Evolutionary conservation across 2,113 vertebrate species (phyloP), one percentile per base, ranked within the genome.

Genomic region (Takifugu flavidus): DNA sequence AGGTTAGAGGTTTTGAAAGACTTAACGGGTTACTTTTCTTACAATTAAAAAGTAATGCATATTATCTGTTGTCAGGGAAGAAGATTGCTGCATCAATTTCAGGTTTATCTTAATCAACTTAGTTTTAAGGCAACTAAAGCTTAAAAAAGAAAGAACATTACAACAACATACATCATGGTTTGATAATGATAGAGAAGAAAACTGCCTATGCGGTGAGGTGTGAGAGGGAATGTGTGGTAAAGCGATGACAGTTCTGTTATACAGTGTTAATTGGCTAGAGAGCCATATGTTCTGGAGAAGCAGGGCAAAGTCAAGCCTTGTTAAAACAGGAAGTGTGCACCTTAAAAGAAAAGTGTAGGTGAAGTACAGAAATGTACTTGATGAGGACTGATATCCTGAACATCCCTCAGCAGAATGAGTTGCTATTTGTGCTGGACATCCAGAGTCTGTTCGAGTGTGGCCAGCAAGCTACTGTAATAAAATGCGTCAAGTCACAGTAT

Each of bases 231-330:
- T 4, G 50, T 43, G 58, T 60, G 47, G 52, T 54, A 68, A 78
- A 50, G 6, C 28, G 56, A 61, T 62, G 75, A 79, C 71, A 76
- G 62, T 47, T 59, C 65, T 72, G 70, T 82, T 77, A 53, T 53
- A 57, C 65, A 75, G 73, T 80, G 75, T 77, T 83, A 74, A 80
- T 85, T 78, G 73, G 70, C 68, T 65, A 53, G 53, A 49, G 15
- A 74, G 46, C 74, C 72, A 80, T 83, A 74, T 83, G 80, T 59
- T 79, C 34, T 44, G 27, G 44, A 49, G 8, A 44, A 76, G 56
- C 34, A 29, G 53, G 53, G 47, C 26, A 51, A 56, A 46, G 44
- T 46, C 20, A 13, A 53, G 62, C 42, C 14, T 26, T 34, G 52
- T 67, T 62, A 20, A 49, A 63, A 27, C 28, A 55, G 42, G 4